Percentiles rank a stretch among this genome's conserved stretches.
These are phyloP conservation scores for Drosophila repleta DNA, from an alignment of 1,140 invertebrate genomes.

Conservation along the genomic window DNA sequence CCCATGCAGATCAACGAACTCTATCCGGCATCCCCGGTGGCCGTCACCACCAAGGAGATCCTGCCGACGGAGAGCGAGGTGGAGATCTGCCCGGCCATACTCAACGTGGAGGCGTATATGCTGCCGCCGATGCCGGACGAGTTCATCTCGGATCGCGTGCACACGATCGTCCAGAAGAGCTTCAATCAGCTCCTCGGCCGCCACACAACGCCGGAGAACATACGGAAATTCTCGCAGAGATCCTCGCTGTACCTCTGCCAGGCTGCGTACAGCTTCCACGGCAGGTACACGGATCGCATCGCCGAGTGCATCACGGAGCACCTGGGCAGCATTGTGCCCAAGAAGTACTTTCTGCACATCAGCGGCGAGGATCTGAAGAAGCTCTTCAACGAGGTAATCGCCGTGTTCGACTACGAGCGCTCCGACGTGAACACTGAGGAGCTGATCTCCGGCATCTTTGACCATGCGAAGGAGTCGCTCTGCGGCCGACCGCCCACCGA, in stretches of 20 bases:
- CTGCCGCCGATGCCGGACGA: constrained; percentile 70
- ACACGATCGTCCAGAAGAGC: constrained; percentile 70
- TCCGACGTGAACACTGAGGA: constrained; percentile 77
- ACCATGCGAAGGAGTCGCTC: constrained; percentile 69
- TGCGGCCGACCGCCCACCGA: constrained; percentile 29
- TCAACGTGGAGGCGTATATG: constrained; percentile 65
- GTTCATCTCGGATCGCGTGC: constrained; percentile 71
- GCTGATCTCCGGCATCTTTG: constrained; percentile 70
- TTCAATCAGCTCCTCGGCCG: constrained; percentile 64
- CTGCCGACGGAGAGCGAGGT: neutral
- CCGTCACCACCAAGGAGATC: constrained; percentile 41
- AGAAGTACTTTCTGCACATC: constrained; percentile 75
- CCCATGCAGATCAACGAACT: constrained; percentile 69
- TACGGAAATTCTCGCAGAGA: constrained; percentile 63
- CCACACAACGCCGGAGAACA: constrained; percentile 62
- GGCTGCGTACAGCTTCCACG: constrained; percentile 74
- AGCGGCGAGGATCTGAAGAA: constrained; percentile 61
- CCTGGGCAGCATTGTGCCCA: constrained; percentile 71
- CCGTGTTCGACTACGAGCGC: constrained; percentile 70
- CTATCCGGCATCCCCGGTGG: constrained; percentile 3
- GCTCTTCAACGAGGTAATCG: constrained; percentile 74
- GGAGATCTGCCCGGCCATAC: constrained; percentile 56
- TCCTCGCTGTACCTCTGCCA: constrained; percentile 72
- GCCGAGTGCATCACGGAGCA: constrained; percentile 72
- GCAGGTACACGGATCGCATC: constrained; percentile 69